These are phyloP conservation scores for Argyra leucocephala DNA, from an alignment of 2,888 invertebrate species.

Conservation along the genomic window DNA sequence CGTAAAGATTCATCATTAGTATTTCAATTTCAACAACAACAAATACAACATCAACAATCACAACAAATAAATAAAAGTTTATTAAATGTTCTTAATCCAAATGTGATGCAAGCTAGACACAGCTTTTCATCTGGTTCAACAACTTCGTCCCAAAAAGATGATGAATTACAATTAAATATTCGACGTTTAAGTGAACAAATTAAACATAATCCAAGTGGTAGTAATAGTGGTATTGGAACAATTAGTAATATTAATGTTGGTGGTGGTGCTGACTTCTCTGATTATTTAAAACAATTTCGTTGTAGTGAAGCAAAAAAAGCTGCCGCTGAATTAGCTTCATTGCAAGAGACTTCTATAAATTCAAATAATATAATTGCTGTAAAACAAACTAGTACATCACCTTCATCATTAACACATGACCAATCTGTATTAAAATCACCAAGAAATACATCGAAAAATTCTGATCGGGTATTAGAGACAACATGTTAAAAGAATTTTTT, in stretches of 20 bases:
- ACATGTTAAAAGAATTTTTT: conserved; percentile 3
- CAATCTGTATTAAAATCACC: background rate
- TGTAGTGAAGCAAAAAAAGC: conserved; percentile 29
- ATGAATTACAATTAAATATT: conserved; percentile 39
- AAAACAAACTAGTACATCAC: background rate
- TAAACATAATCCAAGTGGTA: conserved; percentile 24
- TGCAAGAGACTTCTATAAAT: conserved; percentile 9
- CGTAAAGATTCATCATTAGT: conserved; percentile 13
- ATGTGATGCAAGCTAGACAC: conserved; percentile 36
- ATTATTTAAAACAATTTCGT: conserved; percentile 30
- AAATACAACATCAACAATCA: conserved; percentile 13
- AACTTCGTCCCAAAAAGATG: conserved; percentile 29
- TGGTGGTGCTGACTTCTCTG: conserved; percentile 28
- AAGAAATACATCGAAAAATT: conserved; percentile 1
- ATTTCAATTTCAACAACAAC: conserved; percentile 18
- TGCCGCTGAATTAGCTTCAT: conserved; percentile 18
- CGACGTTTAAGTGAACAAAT: conserved; percentile 40
- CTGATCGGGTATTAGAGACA: conserved; percentile 9
- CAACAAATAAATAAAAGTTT: conserved; percentile 26
- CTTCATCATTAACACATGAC: conserved; percentile 10
- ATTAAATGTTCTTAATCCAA: conserved; percentile 33
- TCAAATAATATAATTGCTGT: conserved; percentile 16
- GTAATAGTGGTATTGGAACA: conserved; percentile 23
- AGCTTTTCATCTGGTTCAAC: conserved; percentile 36
- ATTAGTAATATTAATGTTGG: conserved; percentile 26